A percentile compares a stretch with the other conserved stretches of the same genome.
Evolutionary conservation across 2,113 vertebrate genomes (phyloP).

Genomic region (Malurus cyaneus): DNA sequence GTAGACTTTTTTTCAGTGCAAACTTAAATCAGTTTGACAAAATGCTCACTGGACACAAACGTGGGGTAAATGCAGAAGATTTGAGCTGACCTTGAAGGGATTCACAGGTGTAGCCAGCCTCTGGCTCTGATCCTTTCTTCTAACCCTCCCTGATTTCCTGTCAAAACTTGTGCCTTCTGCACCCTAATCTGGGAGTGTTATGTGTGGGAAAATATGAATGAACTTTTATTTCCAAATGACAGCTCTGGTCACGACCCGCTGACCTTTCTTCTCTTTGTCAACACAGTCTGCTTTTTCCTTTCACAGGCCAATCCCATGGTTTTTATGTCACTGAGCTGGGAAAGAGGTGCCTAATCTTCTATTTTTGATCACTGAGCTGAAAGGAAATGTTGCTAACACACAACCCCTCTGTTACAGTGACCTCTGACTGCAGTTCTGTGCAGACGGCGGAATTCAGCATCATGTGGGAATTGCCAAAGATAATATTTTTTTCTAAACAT

Average conservation of each 20-base stretch:
- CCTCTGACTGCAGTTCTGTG: not conserved
- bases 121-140: constrained; percentile 11
- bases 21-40: not conserved
- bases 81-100: not conserved
- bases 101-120: not conserved
- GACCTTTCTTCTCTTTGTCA: not conserved
- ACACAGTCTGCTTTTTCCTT: not conserved
- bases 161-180: not conserved
- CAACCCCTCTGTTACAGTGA: not conserved
- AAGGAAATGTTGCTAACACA: not conserved
- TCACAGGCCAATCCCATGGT: not conserved
- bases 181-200: not conserved
- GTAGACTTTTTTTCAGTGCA: not conserved
- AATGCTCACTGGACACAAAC: not conserved
- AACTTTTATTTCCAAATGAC: not conserved
- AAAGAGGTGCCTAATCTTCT: not conserved
- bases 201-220: not conserved
- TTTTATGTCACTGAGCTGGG: not conserved
- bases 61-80: not conserved
- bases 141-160: not conserved
- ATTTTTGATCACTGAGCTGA: constrained; percentile 16
- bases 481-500: constrained; percentile 32
- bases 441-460: not conserved
- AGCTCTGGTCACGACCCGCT: not conserved
- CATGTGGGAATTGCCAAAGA: not conserved